These are phyloP conservation scores for Numida meleagris DNA, from an alignment of 2,113 vertebrate species.

Conservation along the genomic window DNA sequence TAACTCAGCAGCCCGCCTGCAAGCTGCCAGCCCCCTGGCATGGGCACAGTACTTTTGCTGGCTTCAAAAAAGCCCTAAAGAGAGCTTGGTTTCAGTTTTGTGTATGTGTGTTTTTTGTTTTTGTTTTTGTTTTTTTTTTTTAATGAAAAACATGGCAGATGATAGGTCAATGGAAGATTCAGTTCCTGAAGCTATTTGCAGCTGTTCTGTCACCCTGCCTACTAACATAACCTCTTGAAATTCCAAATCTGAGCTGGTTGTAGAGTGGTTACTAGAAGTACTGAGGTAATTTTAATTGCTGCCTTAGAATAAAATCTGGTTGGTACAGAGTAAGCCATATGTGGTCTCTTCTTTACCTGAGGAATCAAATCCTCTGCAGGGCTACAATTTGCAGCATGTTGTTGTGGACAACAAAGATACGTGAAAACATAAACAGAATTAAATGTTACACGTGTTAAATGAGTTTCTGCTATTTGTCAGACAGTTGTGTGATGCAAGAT, in stretches of 20 bases:
- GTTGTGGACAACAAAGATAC: neutral
- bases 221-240: neutral
- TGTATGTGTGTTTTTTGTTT: no score
- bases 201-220: neutral
- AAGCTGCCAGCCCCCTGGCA: no score
- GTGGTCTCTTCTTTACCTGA: neutral
- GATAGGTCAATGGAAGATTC: neutral
- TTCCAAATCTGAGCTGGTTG: neutral
- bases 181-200: neutral
- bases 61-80: no score
- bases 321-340: neutral
- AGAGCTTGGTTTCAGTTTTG: no score
- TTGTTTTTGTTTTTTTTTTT: no score
- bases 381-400: neutral
- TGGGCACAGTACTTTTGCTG: no score
- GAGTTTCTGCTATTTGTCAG: neutral
- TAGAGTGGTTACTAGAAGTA: neutral
- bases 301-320: neutral
- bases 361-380: accelerated
- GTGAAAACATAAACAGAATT: neutral
- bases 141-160: neutral
- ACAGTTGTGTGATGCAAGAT: neutral
- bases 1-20: no score
- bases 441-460: neutral
- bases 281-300: neutral